Percentiles rank a stretch among this genome's conserved stretches.
phyloP scores from a whole-genome alignment of 2,888 invertebrate species.

The Lingula anatina region DNA sequence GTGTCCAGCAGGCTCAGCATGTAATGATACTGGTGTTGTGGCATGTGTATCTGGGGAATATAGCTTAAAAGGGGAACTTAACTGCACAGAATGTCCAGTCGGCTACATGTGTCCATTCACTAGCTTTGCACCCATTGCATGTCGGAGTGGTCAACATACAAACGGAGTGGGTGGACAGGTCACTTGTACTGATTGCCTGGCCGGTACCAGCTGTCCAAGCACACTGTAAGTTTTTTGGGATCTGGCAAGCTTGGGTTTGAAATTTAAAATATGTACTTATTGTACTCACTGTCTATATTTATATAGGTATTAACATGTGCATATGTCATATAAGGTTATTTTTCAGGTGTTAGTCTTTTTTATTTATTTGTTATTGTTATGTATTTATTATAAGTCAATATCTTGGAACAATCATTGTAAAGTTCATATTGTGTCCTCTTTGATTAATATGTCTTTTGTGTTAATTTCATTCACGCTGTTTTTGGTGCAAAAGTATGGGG shows the following conservation, averaged over 20 bases:
- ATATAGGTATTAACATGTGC: too few relatives aligned
- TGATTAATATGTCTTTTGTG: too few relatives aligned
- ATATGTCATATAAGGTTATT: background rate
- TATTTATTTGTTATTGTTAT: background rate
- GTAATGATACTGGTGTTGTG: conserved; percentile 16
- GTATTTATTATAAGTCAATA: too few relatives aligned
- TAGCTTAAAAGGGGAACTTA: conserved; percentile 28
- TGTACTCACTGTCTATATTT: too few relatives aligned
- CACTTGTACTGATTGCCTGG: conserved; percentile 31
- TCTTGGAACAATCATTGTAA: too few relatives aligned
- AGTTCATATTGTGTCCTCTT: too few relatives aligned
- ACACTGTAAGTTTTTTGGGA: conserved; percentile 14
- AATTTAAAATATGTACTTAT: too few relatives aligned
- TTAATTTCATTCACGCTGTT: too few relatives aligned
- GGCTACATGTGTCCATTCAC: conserved; percentile 31
- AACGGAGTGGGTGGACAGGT: conserved; percentile 17
- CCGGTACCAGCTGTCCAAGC: conserved; percentile 29
- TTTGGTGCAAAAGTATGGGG: too few relatives aligned
- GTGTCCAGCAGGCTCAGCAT: conserved; percentile 33
- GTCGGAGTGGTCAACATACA: conserved; percentile 32
- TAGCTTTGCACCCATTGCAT: conserved; percentile 20
- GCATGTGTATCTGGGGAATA: conserved; percentile 28
- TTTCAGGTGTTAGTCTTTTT: background rate
- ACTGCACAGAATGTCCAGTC: conserved; percentile 31
- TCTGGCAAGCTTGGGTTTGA: too few relatives aligned